A percentile compares a stretch with the other conserved stretches of the same genome.
These are phyloP conservation scores for Bagarius yarrelli DNA, from an alignment of 2,113 vertebrate species.

Conservation along the genomic window DNA sequence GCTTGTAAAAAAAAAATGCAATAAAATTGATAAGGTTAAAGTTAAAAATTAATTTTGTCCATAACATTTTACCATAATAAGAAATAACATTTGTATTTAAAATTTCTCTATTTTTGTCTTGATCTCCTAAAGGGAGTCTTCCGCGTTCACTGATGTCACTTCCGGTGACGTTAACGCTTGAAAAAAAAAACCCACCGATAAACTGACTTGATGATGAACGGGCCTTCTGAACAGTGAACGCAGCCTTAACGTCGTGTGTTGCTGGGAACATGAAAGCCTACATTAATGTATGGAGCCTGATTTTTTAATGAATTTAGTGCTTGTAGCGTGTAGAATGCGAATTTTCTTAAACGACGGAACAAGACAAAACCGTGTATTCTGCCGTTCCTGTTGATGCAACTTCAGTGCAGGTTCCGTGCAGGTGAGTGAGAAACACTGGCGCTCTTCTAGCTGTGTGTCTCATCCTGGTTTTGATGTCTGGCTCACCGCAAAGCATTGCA, in stretches of 20 bases:
- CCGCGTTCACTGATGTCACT: constrained; percentile 63
- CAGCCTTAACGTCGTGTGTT: no score
- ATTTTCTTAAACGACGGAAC: constrained; percentile 1
- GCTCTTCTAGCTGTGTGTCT: not conserved
- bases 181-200: constrained; percentile 42
- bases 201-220: constrained; percentile 1
- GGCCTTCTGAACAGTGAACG: not conserved
- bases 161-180: constrained; percentile 49
- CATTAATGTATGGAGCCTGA: not conserved
- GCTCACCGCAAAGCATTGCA: not conserved
- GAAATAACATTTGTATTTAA: no score
- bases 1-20: no score
- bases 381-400: constrained; percentile 67
- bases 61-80: no score
- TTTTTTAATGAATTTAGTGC: not conserved
- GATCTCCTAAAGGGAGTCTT: constrained; percentile 48
- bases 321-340: not conserved
- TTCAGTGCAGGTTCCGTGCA: constrained; percentile 64
- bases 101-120: no score
- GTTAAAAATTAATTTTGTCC: no score
- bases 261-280: not conserved
- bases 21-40: no score
- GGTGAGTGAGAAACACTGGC: constrained; percentile 60
- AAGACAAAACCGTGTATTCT: constrained; percentile 26
- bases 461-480: not conserved